phyloP scores from a whole-genome alignment of 2,888 invertebrate species.

The Eupsilia transversa region DNA sequence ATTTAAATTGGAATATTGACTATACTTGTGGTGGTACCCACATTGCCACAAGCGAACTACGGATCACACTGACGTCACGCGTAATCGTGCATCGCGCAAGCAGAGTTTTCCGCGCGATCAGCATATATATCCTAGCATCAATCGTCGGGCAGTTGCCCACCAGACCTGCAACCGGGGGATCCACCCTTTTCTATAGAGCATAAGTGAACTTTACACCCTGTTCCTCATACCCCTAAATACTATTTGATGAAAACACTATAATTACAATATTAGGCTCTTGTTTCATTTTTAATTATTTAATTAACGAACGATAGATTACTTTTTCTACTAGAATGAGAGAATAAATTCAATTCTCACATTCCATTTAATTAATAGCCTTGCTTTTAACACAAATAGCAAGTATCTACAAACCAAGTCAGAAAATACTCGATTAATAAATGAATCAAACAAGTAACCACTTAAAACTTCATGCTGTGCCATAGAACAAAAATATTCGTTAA shows the following conservation, averaged over 20 bases:
- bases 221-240: too few relatives aligned
- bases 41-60: too few relatives aligned
- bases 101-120: too few relatives aligned
- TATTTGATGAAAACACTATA: not conserved
- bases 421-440: conserved; percentile 32
- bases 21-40: too few relatives aligned
- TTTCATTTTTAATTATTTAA: not conserved
- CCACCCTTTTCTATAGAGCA: too few relatives aligned
- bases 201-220: too few relatives aligned
- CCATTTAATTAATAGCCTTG: conserved; percentile 16
- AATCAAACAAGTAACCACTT: conserved; percentile 42
- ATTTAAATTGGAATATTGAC: too few relatives aligned
- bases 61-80: too few relatives aligned
- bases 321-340: not conserved
- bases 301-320: not conserved
- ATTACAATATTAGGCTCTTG: not conserved
- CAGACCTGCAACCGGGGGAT: too few relatives aligned
- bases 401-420: conserved; percentile 16
- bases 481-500: conserved; percentile 47
- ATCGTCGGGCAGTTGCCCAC: too few relatives aligned
- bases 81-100: too few relatives aligned
- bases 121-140: too few relatives aligned
- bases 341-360: conserved; percentile 8
- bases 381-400: conserved; percentile 10
- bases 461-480: conserved; percentile 35